A percentile compares a stretch with the other conserved stretches of the same genome.
Evolutionary conservation across 1,140 invertebrate species (phyloP).

Genomic region (Zaprionus inermis): DNA sequence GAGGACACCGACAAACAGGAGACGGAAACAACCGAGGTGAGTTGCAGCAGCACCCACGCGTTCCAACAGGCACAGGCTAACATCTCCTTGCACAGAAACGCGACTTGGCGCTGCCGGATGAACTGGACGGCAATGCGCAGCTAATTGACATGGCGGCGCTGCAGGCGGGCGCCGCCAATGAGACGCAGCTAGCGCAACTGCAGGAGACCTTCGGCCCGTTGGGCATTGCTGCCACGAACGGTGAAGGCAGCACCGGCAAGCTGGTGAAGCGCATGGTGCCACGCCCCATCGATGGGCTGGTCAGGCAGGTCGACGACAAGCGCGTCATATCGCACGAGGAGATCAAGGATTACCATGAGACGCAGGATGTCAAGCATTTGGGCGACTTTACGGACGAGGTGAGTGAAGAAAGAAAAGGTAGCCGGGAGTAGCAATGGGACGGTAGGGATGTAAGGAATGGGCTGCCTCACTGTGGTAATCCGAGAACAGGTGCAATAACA

Average conservation of each 20-base stretch:
- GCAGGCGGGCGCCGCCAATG: constrained; percentile 57
- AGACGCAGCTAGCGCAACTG: constrained; percentile 68
- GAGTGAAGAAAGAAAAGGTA: constrained; percentile 69
- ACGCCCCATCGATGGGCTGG: constrained; percentile 87
- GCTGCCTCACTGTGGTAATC: constrained; percentile 29
- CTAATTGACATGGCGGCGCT: constrained; percentile 64
- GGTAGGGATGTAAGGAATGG: background rate
- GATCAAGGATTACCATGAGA: constrained; percentile 91
- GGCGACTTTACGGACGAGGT: constrained; percentile 94
- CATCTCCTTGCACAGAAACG: constrained; percentile 59
- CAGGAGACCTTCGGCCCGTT: constrained; percentile 57
- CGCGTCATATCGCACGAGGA: constrained; percentile 92
- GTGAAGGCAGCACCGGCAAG: constrained; percentile 43
- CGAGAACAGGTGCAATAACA: constrained; percentile 16
- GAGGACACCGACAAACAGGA: constrained; percentile 95
- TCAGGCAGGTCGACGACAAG: constrained; percentile 92
- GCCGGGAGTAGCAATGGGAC: background rate
- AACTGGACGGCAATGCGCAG: constrained; percentile 66
- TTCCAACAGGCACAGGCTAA: background rate
- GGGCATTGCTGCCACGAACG: background rate
- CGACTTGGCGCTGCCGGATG: constrained; percentile 73
- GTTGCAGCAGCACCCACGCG: constrained; percentile 10
- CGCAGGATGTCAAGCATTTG: constrained; percentile 91
- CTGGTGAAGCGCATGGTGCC: constrained; percentile 75
- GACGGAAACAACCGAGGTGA: constrained; percentile 93